phyloP scores from a whole-genome alignment of 2,797 vertebrate species.

The Typhlichthys subterraneus region DNA sequence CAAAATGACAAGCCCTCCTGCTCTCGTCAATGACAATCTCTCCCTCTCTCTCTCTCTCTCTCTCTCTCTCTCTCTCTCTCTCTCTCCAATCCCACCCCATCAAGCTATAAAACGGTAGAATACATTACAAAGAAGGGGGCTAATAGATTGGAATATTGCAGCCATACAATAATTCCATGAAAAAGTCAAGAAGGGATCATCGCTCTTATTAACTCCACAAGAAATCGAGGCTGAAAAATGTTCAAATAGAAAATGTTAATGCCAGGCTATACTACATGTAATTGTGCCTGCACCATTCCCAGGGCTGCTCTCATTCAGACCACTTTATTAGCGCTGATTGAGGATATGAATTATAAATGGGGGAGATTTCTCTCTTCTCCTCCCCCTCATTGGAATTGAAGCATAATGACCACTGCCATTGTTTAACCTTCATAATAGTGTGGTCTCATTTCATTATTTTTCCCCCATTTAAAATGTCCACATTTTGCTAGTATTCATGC shows the following conservation, averaged over 20 bases:
- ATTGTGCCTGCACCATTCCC: constrained; percentile 92
- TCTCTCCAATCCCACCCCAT: constrained; percentile 64
- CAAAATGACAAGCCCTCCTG: constrained; percentile 71
- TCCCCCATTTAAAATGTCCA: neutral
- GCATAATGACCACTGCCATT: constrained; percentile 92
- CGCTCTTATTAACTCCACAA: constrained; percentile 99
- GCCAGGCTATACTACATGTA: constrained; percentile 93
- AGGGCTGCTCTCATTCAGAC: constrained; percentile 87
- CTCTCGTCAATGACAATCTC: constrained; percentile 70
- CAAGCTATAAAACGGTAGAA: constrained; percentile 97
- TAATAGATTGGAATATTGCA: constrained; percentile 99
- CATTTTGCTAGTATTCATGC: neutral
- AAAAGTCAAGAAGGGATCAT: constrained; percentile 98
- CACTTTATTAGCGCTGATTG: constrained; percentile 99
- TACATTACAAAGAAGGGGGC: constrained; percentile 89
- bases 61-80: neutral
- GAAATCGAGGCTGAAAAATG: constrained; percentile 98
- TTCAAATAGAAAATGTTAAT: constrained; percentile 99
- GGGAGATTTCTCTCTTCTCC: constrained; percentile 88
- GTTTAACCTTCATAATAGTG: constrained; percentile 91
- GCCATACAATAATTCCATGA: constrained; percentile 99
- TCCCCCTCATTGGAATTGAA: constrained; percentile 83
- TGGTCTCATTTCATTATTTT: constrained; percentile 58
- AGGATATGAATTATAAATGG: constrained; percentile 99
- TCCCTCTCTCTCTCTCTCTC: constrained; percentile 21